Conservation (phyloP, 2,888 invertebrate genomes). For the Caenorhabditis sp. region DNA sequence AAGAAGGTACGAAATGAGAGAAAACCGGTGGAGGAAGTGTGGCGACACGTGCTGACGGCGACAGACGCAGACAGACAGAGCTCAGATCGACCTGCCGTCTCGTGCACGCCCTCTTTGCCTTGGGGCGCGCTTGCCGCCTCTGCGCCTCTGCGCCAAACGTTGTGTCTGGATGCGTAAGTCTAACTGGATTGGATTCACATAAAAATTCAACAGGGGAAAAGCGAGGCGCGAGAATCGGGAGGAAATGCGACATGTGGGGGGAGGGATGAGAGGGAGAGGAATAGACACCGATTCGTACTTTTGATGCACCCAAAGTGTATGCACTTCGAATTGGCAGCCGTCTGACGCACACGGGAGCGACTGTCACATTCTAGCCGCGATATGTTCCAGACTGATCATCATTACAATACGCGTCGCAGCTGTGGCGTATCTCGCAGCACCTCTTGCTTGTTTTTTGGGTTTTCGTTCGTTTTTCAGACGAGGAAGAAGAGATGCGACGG, state of each 20-base stretch:
- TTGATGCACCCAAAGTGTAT: slow-evolving; percentile 14
- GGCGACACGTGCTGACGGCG: background rate
- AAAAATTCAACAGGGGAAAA: slow-evolving; percentile 9
- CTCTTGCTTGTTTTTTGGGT: slow-evolving; percentile 32
- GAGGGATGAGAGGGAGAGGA: no score
- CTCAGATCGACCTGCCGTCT: slow-evolving; percentile 56
- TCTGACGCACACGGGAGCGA: slow-evolving; percentile 9
- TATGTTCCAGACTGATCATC: slow-evolving; percentile 15
- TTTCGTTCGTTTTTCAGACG: slow-evolving; percentile 27
- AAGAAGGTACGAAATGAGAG: slow-evolving; percentile 43
- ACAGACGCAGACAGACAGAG: slow-evolving; percentile 45
- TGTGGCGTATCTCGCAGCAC: slow-evolving; percentile 25
- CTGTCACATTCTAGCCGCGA: background rate
- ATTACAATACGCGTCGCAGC: slow-evolving; percentile 12
- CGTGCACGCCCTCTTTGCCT: slow-evolving; percentile 58
- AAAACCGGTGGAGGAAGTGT: slow-evolving; percentile 29
- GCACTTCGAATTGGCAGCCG: slow-evolving; percentile 15
- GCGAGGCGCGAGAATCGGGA: background rate
- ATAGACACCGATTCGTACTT: slow-evolving; percentile 32
- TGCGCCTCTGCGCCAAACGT: slow-evolving; percentile 4
- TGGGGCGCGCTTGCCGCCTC: slow-evolving; percentile 44
- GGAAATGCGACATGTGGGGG: slow-evolving; percentile 1
- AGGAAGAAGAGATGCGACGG: background rate
- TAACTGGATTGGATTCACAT: slow-evolving; percentile 41
- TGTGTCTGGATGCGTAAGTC: background rate